Evolutionary conservation across 2,888 invertebrate species (phyloP), one percentile per base, ranked within the genome.

Genomic region (Lochmaea capreae): DNA sequence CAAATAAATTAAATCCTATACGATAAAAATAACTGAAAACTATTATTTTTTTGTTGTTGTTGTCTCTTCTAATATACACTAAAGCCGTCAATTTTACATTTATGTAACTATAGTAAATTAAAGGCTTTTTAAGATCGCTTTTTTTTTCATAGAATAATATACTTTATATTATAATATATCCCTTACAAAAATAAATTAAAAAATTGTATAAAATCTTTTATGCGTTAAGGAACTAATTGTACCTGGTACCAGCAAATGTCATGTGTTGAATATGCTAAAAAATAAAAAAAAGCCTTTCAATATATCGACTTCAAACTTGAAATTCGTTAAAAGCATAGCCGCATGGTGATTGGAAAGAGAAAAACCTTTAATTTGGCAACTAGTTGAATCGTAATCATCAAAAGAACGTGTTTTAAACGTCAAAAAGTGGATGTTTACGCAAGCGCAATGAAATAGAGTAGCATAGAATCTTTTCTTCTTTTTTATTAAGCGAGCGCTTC

Each of bases 181-280:
- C 75, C 74, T 63, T 63, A 76, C 67, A 77, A 75, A 79, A 77
- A 79, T 77, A 77, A 75, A 74, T 76, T 81, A 84, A 77, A 84
- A 84, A 78, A 82, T 81, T 26, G 83, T 82, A 80, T 84, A 84
- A 81, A 84, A 84, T 78, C 83, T 79, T 66, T 82, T 78, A 77
- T 81, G 81, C 67, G 81, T 80, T 77, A 84, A 80, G 68, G 78
- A 78, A 75, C 80, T 83, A 52, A 84, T 80, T 6, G 84, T 80
- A 75, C 80, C 83, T 33, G 81, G 79, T 33, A 78, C 79, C 74
- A 84, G 79, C 81, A 81, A 82, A 81, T 83, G 84, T 85, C 85
- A 85, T 82, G 84, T 83, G 72, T 83, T 82, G 78, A 83, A 83
- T 67, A 81, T 75, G 77, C 83, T 85, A 80, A 65, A 26, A 61